phyloP scores from a whole-genome alignment of 2,113 vertebrate species.

The Dermatemys mawii region DNA sequence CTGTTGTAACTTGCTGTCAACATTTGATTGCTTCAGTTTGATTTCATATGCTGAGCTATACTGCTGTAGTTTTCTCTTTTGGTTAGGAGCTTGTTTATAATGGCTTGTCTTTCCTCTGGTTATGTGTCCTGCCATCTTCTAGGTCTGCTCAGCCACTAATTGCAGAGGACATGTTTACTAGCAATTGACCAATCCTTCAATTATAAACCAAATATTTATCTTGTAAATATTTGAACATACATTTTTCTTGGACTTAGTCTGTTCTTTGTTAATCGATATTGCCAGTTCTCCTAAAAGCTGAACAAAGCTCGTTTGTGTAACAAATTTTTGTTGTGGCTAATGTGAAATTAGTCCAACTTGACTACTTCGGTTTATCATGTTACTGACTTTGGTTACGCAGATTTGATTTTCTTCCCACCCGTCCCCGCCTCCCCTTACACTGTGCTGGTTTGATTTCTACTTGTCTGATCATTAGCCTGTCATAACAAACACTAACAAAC shows the following conservation, averaged over 20 bases:
- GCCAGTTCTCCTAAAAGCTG: not conserved
- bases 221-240: not conserved
- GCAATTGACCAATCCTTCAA: not conserved
- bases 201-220: not conserved
- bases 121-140: rapidly evolving
- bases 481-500: not conserved
- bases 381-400: not conserved
- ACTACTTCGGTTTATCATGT: rapidly evolving
- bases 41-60: not conserved
- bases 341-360: not conserved
- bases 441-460: not conserved
- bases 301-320: rapidly evolving
- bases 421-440: not conserved
- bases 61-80: not conserved
- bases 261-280: not conserved
- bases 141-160: not conserved
- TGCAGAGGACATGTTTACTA: not conserved
- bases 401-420: not conserved
- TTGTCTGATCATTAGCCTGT: not conserved
- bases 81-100: not conserved
- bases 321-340: not conserved
- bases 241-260: not conserved
- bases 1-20: not conserved
- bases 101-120: not conserved
- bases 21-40: not conserved